These are phyloP conservation scores for Acanthurus lineatus DNA, from an alignment of 2,797 vertebrate species.

Conservation along the genomic window DNA sequence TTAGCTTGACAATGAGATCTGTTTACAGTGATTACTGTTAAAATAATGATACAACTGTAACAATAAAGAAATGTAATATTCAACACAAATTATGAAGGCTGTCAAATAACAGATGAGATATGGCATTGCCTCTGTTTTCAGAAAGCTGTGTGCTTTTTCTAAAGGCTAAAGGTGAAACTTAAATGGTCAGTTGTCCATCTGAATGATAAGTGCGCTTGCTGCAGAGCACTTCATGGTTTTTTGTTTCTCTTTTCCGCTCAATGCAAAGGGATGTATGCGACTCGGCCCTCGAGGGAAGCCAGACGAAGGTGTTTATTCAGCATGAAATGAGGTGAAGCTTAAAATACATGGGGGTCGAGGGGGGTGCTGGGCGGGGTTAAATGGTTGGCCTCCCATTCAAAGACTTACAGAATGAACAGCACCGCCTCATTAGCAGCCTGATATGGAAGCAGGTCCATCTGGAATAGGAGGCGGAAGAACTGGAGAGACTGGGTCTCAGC, in stretches of 20 bases:
- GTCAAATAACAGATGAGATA: not conserved
- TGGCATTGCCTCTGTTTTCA: not conserved
- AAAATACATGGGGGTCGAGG: slow-evolving; percentile 63
- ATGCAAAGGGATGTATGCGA: slow-evolving; percentile 19
- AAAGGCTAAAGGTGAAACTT: slow-evolving; percentile 9
- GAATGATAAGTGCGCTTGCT: not conserved
- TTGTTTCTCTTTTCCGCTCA: slow-evolving; percentile 14
- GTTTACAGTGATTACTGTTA: slow-evolving; percentile 3
- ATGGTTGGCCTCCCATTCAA: slow-evolving; percentile 68
- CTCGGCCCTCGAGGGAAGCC: slow-evolving; percentile 28
- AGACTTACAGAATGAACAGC: slow-evolving; percentile 62
- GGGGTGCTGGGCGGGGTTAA: slow-evolving; percentile 59
- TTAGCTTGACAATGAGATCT: slow-evolving; percentile 1
- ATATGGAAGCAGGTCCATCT: slow-evolving; percentile 58
- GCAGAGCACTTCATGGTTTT: not conserved
- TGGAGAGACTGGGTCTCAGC: slow-evolving; percentile 41
- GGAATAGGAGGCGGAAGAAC: slow-evolving; percentile 52
- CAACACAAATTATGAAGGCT: not conserved
- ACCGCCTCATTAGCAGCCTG: slow-evolving; percentile 65
- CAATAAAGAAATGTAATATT: not conserved
- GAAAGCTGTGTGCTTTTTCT: not conserved
- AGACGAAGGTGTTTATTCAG: slow-evolving; percentile 68
- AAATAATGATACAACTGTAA: not conserved
- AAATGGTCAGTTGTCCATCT: not conserved
- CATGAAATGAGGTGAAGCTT: slow-evolving; percentile 76